Evolutionary conservation across 2,888 invertebrate species (phyloP).

Genomic region (Epirrhoe tristata): DNA sequence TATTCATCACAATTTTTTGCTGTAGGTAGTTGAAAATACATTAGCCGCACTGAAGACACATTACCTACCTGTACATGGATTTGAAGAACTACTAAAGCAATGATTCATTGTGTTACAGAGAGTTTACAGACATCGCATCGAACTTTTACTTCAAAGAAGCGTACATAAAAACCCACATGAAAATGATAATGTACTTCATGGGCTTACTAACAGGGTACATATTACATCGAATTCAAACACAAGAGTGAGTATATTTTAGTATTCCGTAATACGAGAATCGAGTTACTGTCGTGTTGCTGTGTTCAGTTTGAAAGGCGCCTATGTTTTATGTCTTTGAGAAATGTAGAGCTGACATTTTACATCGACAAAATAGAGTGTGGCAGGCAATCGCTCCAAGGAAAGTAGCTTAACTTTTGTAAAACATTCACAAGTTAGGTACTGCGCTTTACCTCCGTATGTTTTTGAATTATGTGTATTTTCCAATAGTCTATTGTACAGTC

Average conservation of each 20-base stretch:
- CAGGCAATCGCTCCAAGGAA: background rate
- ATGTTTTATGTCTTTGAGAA: slow-evolving; percentile 13
- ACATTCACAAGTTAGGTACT: background rate
- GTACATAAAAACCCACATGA: slow-evolving; percentile 91
- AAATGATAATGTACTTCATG: slow-evolving; percentile 88
- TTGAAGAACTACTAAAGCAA: background rate
- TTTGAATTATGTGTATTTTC: background rate
- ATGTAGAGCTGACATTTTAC: slow-evolving; percentile 14
- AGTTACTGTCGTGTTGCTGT: slow-evolving; percentile 20
- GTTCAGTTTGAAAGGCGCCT: slow-evolving; percentile 27
- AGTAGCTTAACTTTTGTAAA: background rate
- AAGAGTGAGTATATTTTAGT: slow-evolving; percentile 76
- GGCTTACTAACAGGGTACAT: slow-evolving; percentile 88
- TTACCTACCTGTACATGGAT: background rate
- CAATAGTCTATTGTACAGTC: background rate
- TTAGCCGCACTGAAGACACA: no score
- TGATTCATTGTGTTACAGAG: slow-evolving; percentile 77
- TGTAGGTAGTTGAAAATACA: no score
- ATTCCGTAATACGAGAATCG: slow-evolving; percentile 7
- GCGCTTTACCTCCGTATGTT: background rate
- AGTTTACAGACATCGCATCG: slow-evolving; percentile 86
- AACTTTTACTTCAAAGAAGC: slow-evolving; percentile 87
- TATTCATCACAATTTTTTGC: background rate
- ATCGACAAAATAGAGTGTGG: background rate
- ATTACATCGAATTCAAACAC: slow-evolving; percentile 86